Evolutionary conservation across 2,113 vertebrate species (phyloP), one percentile per base, ranked within the genome.

Genomic region (Ammodytes marinus): DNA sequence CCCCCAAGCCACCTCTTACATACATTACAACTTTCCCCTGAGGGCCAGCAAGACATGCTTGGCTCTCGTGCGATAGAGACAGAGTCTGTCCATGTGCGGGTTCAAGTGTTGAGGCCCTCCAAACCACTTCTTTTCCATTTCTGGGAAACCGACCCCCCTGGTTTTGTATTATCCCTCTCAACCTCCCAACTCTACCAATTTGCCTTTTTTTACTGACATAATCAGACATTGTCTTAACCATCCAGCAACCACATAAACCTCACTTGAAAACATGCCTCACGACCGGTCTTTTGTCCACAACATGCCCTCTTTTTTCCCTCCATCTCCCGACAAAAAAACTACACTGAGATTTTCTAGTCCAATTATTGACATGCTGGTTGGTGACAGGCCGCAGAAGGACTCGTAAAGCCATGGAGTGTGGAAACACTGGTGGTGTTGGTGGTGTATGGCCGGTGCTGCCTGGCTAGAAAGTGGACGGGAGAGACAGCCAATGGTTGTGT

Each of bases 101-200:
- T 91, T 91, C 82, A 83, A 92, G 80, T 87, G 73, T 59, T 87
- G 88, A 87, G 89, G 91, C 83, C 84, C 82, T 91, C 85, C 80
- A 91, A 94, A 93, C 90, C 91, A 81, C 89, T 91, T 90, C 82
- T 88, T 91, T 94, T 93, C 90, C 91, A 90, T 94, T 95, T 94
- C 94, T 92, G 92, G 93, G 92, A 95, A 95, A 93, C 80, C 77
- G 87, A 93, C 89, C 89, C 89, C 27, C 91, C 90, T 90, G 89
- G 87, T 91, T 92, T 91, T 92, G 82, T 82, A 88, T 92, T 91
- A 86, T 90, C 82, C 91, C 90, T 74, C 92, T 88, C 84, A 86
- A 82, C 76, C 91, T 79, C 80, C 85, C 74, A 77, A 72, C 88
- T 79, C 74, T 76, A 82, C 82, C 86, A 90, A 89, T 93, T 93